These are phyloP conservation scores for Amiota communis DNA, from an alignment of 2,888 invertebrate species.

Conservation along the genomic window DNA sequence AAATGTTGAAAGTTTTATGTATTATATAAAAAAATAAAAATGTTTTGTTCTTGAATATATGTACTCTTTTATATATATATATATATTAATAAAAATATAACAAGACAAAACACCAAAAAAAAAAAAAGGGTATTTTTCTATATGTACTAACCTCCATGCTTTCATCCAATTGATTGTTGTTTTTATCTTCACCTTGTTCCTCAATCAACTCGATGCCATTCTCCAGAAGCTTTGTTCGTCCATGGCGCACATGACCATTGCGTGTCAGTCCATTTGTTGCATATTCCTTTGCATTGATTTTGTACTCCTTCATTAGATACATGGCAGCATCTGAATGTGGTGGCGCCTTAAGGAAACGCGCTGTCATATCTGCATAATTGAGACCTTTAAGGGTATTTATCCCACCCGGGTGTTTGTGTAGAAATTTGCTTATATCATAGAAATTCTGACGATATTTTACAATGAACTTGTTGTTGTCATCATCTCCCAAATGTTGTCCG, in stretches of 20 bases:
- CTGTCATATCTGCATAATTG: constrained; percentile 65
- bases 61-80: too few species aligned
- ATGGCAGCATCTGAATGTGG: constrained; percentile 73
- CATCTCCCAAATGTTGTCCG: not conserved
- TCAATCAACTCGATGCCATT: constrained; percentile 38
- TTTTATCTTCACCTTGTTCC: constrained; percentile 52
- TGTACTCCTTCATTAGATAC: constrained; percentile 72
- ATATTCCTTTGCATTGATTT: constrained; percentile 44
- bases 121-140: not conserved
- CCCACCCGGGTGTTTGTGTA: constrained; percentile 85
- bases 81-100: not conserved
- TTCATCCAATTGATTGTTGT: constrained; percentile 66
- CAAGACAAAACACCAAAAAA: not conserved
- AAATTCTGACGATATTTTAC: constrained; percentile 74
- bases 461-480: constrained; percentile 60
- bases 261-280: not conserved
- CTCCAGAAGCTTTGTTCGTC: constrained; percentile 6
- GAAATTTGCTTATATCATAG: constrained; percentile 80
- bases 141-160: constrained; percentile 72
- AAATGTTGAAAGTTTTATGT: too few species aligned
- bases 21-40: not conserved
- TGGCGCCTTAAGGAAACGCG: constrained; percentile 67
- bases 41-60: not conserved
- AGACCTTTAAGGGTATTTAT: constrained; percentile 76
- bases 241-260: constrained; percentile 8